Evolutionary conservation across 2,797 vertebrate species (phyloP), one percentile per base, ranked within the genome.

Genomic region (Pangasius larnaudii): DNA sequence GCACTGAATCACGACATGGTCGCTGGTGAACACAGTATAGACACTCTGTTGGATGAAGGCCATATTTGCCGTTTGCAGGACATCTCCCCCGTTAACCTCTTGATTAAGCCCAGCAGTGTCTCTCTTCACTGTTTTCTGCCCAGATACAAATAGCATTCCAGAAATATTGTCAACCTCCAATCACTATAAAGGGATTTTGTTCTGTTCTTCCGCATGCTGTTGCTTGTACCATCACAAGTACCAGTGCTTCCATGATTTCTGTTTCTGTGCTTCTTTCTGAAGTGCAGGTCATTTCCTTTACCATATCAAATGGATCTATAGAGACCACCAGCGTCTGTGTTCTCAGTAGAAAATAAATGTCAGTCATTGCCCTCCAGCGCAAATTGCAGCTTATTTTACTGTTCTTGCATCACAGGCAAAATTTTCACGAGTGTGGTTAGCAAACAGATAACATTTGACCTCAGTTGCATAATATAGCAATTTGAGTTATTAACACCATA

Each of bases 81-180:
- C 94, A 93, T 93, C 91, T 92, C 92, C 92, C 92, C 92, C 92
- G 91, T 96, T 95, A 95, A 93, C 94, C 95, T 94, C 92, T 94
- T 94, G 94, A 95, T 96, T 96, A 96, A 94, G 95, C 93, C 92
- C 91, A 89, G 86, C 90, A 87, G 90, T 89, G 78, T 86, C 91
- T 92, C 93, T 93, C 92, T 93, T 90, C 85, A 91, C 95, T 90
- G 93, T 94, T 95, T 95, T 94, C 93, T 95, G 93, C 94, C 92
- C 93, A 90, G 94, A 93, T 95, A 92, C 93, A 95, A 95, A 95
- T 95, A 93, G 71, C 77, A 22, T 3, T 22, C 6, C 85, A 87
- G 80, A 92, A 94, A 94, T 93, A 94, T 92, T 84, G 84, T 79
- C 89, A 82, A 88, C 92, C 91, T 91, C 89, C 93, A 94, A 94